Evolutionary conservation across 2,888 invertebrate species (phyloP).

Genomic region (Hemicrepidius hirtus): DNA sequence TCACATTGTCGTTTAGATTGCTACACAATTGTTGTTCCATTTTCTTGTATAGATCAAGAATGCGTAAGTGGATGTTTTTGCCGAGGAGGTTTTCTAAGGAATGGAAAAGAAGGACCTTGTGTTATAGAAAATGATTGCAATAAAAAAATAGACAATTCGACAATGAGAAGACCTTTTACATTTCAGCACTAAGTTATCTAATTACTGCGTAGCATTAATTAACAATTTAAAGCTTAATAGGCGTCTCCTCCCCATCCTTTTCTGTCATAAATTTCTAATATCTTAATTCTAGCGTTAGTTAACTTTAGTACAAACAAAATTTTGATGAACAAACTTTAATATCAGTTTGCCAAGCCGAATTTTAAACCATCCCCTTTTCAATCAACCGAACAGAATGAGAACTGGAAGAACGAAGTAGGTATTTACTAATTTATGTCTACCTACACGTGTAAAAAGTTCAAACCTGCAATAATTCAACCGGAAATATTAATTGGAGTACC

Average conservation of each 20-base stretch:
- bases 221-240: no score
- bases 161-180: no score
- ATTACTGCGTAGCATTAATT: no score
- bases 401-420: neutral
- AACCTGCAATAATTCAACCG: no score
- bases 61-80: neutral
- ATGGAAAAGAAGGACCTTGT: neutral
- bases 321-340: neutral
- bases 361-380: neutral
- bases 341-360: neutral
- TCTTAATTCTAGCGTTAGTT: constrained; percentile 3
- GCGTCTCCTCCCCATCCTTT: neutral
- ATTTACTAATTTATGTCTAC: neutral
- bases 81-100: neutral
- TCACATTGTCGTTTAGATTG: neutral
- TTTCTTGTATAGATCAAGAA: neutral
- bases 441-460: no score
- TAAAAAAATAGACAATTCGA: no score
- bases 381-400: neutral
- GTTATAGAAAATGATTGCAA: neutral
- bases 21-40: neutral
- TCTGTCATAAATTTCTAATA: neutral
- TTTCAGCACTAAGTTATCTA: no score
- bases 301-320: constrained; percentile 8
- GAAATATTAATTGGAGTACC: no score